Conservation (phyloP, 2,797 vertebrate species). For the Anguilla marmorata region DNA sequence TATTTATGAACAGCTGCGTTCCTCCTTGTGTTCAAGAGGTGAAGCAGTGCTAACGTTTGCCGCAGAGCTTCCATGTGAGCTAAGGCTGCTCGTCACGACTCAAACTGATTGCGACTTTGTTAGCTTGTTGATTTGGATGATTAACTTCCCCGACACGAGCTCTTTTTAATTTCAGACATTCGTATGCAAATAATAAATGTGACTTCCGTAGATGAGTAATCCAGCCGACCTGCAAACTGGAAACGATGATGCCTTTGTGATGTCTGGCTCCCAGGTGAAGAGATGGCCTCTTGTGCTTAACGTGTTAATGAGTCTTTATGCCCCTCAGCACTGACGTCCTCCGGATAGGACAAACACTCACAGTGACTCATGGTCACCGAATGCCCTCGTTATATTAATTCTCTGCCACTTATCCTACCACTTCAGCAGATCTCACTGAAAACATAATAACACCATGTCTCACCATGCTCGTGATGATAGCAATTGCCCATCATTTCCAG, state of each 20-base stretch:
- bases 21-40: neutral
- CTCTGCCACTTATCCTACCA: neutral
- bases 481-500: neutral
- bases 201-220: neutral
- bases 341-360: neutral
- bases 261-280: neutral
- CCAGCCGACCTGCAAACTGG: too few species aligned
- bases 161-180: neutral
- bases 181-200: neutral
- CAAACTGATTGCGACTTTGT: neutral
- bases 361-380: neutral
- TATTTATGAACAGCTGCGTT: conserved; percentile 15
- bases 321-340: neutral
- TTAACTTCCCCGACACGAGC: neutral
- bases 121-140: conserved; percentile 11
- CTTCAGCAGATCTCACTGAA: neutral
- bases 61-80: neutral
- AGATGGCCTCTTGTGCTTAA: neutral
- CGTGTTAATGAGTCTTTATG: neutral
- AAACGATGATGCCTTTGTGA: neutral
- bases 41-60: neutral
- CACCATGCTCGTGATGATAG: neutral
- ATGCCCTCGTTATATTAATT: neutral
- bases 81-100: neutral
- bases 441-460: neutral